A percentile compares a stretch with the other conserved stretches of the same genome.
phyloP scores from a whole-genome alignment of 2,888 invertebrate species.

The Drosophila percnosoma region DNA sequence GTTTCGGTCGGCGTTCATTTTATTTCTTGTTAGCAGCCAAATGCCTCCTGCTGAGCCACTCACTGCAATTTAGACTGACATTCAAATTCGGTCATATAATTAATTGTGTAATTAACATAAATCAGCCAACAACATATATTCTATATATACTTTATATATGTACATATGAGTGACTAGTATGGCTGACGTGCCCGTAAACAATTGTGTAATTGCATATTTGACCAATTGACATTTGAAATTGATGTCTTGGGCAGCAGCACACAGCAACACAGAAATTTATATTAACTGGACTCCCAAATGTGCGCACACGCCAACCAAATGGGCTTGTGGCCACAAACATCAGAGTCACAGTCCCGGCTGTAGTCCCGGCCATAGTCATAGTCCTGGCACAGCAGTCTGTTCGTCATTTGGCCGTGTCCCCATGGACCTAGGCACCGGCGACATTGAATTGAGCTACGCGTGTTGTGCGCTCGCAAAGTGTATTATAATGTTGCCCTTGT shows the following conservation, averaged over 20 bases:
- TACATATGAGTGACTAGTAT: background rate
- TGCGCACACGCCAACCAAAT: constrained; percentile 40
- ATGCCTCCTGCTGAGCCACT: constrained; percentile 34
- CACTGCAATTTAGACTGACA: constrained; percentile 37
- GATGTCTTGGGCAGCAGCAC: constrained; percentile 48
- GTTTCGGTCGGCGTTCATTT: constrained; percentile 50
- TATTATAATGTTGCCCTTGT: no score
- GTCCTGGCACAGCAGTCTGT: constrained; percentile 12
- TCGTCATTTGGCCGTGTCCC: constrained; percentile 29
- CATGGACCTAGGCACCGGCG: constrained; percentile 30
- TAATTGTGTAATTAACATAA: constrained; percentile 72
- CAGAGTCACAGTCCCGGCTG: background rate
- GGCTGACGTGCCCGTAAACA: constrained; percentile 48
- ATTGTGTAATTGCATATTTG: constrained; percentile 70
- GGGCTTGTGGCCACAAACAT: constrained; percentile 8
- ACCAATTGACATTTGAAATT: constrained; percentile 71
- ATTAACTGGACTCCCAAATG: constrained; percentile 35
- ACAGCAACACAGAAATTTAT: constrained; percentile 23
- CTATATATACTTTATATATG: constrained; percentile 11
- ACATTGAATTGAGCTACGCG: constrained; percentile 6
- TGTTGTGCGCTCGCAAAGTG: background rate
- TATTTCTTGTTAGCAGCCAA: constrained; percentile 42
- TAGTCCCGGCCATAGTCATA: background rate
- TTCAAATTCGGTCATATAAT: constrained; percentile 26
- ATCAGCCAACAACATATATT: constrained; percentile 49